phyloP scores from a whole-genome alignment of 2,113 vertebrate species.

The Erythrolamprus reginae region DNA sequence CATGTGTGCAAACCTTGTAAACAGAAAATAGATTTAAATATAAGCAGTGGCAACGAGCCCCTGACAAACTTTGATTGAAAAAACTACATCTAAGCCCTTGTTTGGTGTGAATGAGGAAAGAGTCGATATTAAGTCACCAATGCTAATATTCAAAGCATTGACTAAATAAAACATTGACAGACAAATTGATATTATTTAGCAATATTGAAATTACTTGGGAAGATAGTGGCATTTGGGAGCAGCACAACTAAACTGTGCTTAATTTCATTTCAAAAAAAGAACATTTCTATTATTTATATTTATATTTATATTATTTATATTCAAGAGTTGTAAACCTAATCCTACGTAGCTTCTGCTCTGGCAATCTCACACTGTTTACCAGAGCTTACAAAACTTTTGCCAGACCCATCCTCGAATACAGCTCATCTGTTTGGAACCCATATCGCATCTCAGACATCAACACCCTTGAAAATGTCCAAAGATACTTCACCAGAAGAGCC shows the following conservation, averaged over 20 bases:
- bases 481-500: too few relatives aligned
- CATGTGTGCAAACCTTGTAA: not conserved
- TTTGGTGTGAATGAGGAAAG: not conserved
- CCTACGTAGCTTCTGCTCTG: too few relatives aligned
- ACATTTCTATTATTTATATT: slow-evolving; percentile 37
- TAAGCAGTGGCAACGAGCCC: not conserved
- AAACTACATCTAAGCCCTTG: not conserved
- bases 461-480: too few relatives aligned
- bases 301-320: too few relatives aligned
- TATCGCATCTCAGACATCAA: too few relatives aligned
- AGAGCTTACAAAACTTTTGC: too few relatives aligned
- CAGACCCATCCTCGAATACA: too few relatives aligned
- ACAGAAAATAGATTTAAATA: not conserved
- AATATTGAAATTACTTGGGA: slow-evolving; percentile 31
- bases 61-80: not conserved
- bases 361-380: too few relatives aligned
- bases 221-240: slow-evolving; percentile 56
- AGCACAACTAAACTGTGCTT: slow-evolving; percentile 42
- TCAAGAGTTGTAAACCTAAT: too few relatives aligned
- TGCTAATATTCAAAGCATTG: not conserved
- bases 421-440: too few relatives aligned
- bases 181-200: slow-evolving; percentile 52
- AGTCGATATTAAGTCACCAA: not conserved
- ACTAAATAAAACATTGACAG: not conserved
- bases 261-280: slow-evolving; percentile 55